Base-by-base conservation (phyloP, 2,888 invertebrate genomes). In the Colletes collaris region DNA sequence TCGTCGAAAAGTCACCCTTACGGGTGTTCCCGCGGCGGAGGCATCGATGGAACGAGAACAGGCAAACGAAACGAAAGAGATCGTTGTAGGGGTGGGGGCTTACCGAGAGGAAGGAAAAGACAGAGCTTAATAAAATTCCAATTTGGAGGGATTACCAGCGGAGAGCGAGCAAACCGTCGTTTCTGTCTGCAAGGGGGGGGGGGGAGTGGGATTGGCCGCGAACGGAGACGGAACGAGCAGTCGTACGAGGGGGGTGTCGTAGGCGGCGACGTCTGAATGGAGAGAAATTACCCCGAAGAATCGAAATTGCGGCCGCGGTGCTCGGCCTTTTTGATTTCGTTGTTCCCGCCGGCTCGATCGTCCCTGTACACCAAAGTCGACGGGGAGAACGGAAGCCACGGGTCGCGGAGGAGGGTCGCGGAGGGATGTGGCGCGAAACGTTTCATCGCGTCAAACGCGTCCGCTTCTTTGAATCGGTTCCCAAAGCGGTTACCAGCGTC, bases 221-320 rank as follows among this genome's bases (percentile, higher is more conserved):
- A 77, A 67, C 58, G 63, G 27, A 73, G 73, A 67, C 49, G 49
- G 67, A 50, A 49, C 16, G 50, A 53, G 35, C 19, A 49, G 52
- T 16, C 40, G 27, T 27, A 16, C 10, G 13, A 50, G 55, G 10
- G 46, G 37, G 56, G 60, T 46, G 56, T 76, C 27, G 76, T 66
- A 71, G 71, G 71, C 63, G 52, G 52, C 63, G 66, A 70, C 70
- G 73, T 19, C 64, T 86, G 84, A 86, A 84, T 82, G 72, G 73
- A 76, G 74, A 75, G 81, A 86, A 86, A 86, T 86, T 86, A 86
- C 80, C 78, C 59, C 66, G 82, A 84, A 84, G 81, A 86, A 86
- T 84, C 74, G 84, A 60, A 84, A 86, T 83, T 86, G 84, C 75
- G 44, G 60, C 44, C 27, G 76, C 37, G 66, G 55, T 40, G 55